These are phyloP conservation scores for Ganaspis brasiliensis DNA, from an alignment of 2,888 invertebrate species.

Conservation along the genomic window DNA sequence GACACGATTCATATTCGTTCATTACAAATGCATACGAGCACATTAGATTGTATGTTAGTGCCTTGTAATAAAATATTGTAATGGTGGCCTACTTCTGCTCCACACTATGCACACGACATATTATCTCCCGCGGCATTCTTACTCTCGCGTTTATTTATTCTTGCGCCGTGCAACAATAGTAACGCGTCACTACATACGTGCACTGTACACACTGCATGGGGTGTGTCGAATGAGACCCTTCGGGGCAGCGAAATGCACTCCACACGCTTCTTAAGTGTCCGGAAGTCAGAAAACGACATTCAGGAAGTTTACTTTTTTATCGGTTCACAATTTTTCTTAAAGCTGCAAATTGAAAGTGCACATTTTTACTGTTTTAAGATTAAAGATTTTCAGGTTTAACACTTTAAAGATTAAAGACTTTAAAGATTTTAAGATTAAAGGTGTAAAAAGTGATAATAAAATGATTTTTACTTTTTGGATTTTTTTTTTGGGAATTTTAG, in stretches of 20 bases:
- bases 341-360: no score
- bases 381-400: no score
- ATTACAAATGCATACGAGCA: slow-evolving; percentile 80
- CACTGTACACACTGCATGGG: slow-evolving; percentile 2
- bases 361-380: no score
- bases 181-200: slow-evolving; percentile 50
- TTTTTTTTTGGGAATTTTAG: no score
- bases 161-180: slow-evolving; percentile 54
- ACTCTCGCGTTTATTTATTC: slow-evolving; percentile 62
- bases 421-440: no score
- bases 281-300: not conserved
- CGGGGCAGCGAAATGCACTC: slow-evolving; percentile 4
- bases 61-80: slow-evolving; percentile 78
- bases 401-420: no score
- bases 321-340: no score
- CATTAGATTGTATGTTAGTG: slow-evolving; percentile 80
- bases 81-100: slow-evolving; percentile 75
- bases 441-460: no score
- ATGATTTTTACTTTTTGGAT: no score
- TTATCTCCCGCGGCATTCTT: slow-evolving; percentile 79
- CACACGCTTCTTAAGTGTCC: not conserved
- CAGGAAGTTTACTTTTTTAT: no score
- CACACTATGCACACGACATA: slow-evolving; percentile 68
- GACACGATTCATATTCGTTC: slow-evolving; percentile 80
- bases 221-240: slow-evolving; percentile 46